These are phyloP conservation scores for Sitodiplosis mosellana DNA, from an alignment of 1,140 invertebrate species.

Conservation along the genomic window DNA sequence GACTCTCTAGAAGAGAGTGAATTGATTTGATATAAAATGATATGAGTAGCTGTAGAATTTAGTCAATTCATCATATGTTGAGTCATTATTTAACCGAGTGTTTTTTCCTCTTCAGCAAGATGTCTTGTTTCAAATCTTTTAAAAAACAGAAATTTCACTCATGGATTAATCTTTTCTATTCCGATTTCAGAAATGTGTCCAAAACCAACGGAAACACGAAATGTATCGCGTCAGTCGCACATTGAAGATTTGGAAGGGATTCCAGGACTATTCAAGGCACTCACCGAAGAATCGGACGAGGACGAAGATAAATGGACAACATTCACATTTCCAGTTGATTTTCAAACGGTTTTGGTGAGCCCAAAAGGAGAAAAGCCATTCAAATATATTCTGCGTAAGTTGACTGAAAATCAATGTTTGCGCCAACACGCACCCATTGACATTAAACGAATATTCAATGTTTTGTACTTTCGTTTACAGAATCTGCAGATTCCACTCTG, in stretches of 20 bases:
- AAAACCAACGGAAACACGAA: conserved; percentile 55
- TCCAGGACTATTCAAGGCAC: conserved; percentile 60
- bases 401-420: neutral
- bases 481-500: conserved; percentile 17
- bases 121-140: too few species aligned
- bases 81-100: too few species aligned
- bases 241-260: conserved; percentile 71
- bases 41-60: too few species aligned
- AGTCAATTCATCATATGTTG: too few species aligned
- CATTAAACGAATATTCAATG: neutral
- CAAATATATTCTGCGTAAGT: conserved; percentile 1
- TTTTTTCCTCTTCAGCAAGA: too few species aligned
- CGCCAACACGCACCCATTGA: neutral
- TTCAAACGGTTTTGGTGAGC: conserved; percentile 22
- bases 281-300: conserved; percentile 59
- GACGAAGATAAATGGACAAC: conserved; percentile 47
- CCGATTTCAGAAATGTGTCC: conserved; percentile 59
- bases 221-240: conserved; percentile 60
- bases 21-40: neutral
- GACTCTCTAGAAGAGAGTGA: neutral
- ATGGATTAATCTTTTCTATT: conserved; percentile 5
- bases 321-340: conserved; percentile 61
- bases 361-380: conserved; percentile 1
- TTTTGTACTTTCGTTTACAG: conserved; percentile 4
- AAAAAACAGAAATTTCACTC: neutral